Percentiles rank a stretch among this genome's conserved stretches.
Conservation (phyloP, 2,888 invertebrate species). For the Crossocerus cetratus region DNA sequence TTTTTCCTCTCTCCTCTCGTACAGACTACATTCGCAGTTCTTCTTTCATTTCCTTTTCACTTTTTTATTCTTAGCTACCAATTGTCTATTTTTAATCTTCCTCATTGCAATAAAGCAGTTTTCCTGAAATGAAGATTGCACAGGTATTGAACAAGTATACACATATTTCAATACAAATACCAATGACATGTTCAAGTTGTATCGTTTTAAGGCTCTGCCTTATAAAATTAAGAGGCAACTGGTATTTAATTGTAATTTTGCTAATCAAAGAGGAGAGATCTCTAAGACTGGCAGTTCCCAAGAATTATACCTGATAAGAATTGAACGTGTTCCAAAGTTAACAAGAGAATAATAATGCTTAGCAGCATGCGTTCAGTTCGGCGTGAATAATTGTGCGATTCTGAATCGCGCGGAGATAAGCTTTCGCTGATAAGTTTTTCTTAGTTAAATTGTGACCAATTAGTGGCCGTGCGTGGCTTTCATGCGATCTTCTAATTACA, state of each 20-base stretch:
- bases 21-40: neutral
- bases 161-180: no score
- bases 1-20: no score
- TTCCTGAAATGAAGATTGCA: neutral
- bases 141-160: no score
- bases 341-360: no score
- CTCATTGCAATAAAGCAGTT: neutral
- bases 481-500: neutral
- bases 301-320: no score
- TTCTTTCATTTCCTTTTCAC: neutral
- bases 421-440: neutral
- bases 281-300: no score
- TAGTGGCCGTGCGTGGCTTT: neutral
- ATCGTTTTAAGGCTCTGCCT: neutral
- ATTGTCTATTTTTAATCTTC: neutral
- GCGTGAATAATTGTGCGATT: no score
- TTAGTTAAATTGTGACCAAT: neutral
- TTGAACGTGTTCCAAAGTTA: no score
- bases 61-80: neutral
- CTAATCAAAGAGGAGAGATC: no score
- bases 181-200: conserved; percentile 19
- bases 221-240: neutral
- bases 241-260: no score
- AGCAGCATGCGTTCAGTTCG: no score
- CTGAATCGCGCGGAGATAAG: no score